Base-by-base conservation (phyloP, 2,113 vertebrate genomes). In the Cyprinodon variegatus region DNA sequence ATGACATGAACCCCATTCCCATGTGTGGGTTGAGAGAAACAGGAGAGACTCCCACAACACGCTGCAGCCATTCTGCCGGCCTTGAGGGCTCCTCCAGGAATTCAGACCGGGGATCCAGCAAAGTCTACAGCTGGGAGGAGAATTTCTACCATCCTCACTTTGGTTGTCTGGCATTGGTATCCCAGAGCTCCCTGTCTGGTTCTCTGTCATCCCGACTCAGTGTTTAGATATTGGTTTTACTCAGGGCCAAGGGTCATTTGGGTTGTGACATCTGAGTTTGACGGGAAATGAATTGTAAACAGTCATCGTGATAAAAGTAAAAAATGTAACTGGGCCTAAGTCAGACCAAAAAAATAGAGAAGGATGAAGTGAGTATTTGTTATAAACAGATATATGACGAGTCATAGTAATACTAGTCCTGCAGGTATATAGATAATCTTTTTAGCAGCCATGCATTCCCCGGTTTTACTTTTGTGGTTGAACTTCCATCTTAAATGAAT, bases 41-140 rank as follows among this genome's bases (percentile, higher is more conserved):
- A 94, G 89, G 76, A 86, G 88, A 86, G 89, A 91, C 93, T 94
- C 93, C 90, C 91, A 88, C 88, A 89, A 86, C 72, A 85, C 83
- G 65, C 85, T 87, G 2, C 94, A 91, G 90, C 92, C 93, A 86
- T 92, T 94, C 90, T 64, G 74, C 82, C 66, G 83, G 90, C 84
- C 94, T 90, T 45, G 53, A 83, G 92, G 93, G 93, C 88, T 93
- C 91, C 89, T 88, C 80, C 79, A 91, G 88, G 95, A 96, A 96
- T 96, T 93, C 90, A 39, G 93, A 88, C 93, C 90, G 90, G 90
- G 92, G 91, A 94, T 94, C 91, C 86, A 86, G 92, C 88, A 65
- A 86, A 91, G 91, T 92, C 94, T 94, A 92, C 92, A 92, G 92
- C 94, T 89, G 94, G 91, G 93, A 94, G 90, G 91, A 92, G 90